Conservation (phyloP, 1,140 invertebrate species). For the Homalodisca vitripennis region DNA sequence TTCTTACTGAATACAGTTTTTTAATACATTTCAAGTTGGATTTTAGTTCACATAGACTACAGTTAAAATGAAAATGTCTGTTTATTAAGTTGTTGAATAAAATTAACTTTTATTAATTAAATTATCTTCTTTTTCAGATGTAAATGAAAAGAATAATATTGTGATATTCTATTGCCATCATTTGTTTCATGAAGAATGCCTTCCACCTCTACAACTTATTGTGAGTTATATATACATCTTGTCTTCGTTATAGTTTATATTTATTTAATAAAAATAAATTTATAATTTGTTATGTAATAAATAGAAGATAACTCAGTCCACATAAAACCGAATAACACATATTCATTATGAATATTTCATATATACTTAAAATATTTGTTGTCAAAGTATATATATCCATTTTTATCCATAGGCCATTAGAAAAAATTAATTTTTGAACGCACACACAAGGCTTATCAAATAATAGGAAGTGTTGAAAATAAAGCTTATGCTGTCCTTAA, state of each 20-base stretch:
- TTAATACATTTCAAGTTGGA: not conserved
- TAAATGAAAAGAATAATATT: conserved; percentile 60
- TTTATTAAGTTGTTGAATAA: not conserved
- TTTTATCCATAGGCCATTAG: not conserved
- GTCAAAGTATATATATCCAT: not conserved
- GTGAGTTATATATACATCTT: conserved; percentile 1
- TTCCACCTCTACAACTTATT: conserved; percentile 49
- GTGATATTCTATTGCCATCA: conserved; percentile 88
- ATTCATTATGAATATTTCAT: not conserved
- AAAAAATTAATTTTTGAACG: too few species aligned
- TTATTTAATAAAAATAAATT: not conserved
- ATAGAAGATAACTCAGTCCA: not conserved
- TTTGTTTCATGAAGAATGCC: conserved; percentile 83
- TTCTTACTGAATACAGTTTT: conserved; percentile 5
- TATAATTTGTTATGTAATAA: not conserved
- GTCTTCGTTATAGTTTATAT: not conserved
- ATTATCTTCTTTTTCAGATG: conserved; percentile 51
- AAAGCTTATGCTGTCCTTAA: too few species aligned
- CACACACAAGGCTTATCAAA: too few species aligned
- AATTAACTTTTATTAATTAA: not conserved
- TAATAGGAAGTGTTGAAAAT: too few species aligned
- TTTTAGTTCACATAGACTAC: not conserved
- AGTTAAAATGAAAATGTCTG: not conserved
- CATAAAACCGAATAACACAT: not conserved
- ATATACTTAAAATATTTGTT: not conserved